phyloP scores from a whole-genome alignment of 2,888 invertebrate species.

The Odontothrips loti region DNA sequence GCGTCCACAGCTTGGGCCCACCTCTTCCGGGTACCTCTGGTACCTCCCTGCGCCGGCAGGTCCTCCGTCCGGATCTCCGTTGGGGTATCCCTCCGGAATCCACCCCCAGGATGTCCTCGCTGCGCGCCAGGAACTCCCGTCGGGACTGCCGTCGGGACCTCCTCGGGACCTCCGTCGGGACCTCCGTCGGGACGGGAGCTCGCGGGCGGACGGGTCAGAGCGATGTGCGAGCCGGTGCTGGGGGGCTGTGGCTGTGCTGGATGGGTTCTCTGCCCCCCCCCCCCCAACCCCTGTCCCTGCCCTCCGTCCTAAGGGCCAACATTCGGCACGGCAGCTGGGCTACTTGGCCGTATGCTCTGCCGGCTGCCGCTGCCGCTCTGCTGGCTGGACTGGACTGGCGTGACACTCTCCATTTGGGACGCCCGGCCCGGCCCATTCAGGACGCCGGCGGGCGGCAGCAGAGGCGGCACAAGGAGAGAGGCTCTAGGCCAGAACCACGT shows the following conservation, averaged over 20 bases:
- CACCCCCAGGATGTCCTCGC: too few relatives aligned
- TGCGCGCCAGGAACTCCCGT: neutral
- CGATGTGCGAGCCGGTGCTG: neutral
- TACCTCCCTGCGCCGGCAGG: too few relatives aligned
- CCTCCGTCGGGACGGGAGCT: neutral
- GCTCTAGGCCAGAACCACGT: too few relatives aligned
- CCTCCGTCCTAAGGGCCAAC: neutral
- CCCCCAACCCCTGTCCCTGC: neutral
- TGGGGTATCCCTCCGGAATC: too few relatives aligned
- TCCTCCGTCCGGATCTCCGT: too few relatives aligned
- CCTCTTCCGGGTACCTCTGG: too few relatives aligned
- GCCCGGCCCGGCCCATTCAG: neutral
- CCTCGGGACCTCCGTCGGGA: neutral
- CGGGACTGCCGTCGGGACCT: neutral
- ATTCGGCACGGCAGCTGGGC: too few relatives aligned
- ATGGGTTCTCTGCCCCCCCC: neutral
- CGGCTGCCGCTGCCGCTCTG: neutral
- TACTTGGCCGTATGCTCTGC: neutral
- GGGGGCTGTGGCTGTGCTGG: neutral
- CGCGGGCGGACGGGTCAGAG: neutral
- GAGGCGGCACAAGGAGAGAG: neutral
- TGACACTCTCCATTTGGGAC: conserved; percentile 17
- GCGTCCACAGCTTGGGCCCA: too few relatives aligned
- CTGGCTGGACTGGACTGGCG: neutral
- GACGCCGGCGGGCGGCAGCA: neutral